phyloP scores from a whole-genome alignment of 1,140 invertebrate genomes.

The Pseudobourletiella spinata region DNA sequence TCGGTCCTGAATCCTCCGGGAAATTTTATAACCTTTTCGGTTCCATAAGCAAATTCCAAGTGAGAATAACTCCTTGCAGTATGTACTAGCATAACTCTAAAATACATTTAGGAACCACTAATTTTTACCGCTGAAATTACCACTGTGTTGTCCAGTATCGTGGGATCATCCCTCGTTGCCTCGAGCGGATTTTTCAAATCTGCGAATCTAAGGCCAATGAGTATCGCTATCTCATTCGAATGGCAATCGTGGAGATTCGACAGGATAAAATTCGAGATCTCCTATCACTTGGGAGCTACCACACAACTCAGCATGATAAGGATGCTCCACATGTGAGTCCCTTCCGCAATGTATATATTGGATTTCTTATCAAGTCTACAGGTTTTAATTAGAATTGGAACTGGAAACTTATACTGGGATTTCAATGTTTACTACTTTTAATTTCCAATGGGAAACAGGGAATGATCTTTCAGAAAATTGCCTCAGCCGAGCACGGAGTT shows the following conservation, averaged over 20 bases:
- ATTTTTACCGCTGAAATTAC: too few species aligned
- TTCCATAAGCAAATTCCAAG: conserved; percentile 8
- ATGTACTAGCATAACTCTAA: too few species aligned
- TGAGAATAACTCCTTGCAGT: conserved; percentile 13
- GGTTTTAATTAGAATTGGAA: too few species aligned
- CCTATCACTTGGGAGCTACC: conserved; percentile 14
- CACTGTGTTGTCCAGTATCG: conserved; percentile 15
- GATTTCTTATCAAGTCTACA: background rate
- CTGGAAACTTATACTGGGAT: too few species aligned
- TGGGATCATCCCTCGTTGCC: conserved; percentile 17
- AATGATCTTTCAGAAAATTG: conserved; percentile 17
- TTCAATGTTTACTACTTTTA: too few species aligned
- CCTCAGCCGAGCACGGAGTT: conserved; percentile 17
- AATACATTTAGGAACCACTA: too few species aligned
- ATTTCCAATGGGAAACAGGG: background rate
- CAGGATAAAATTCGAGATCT: conserved; percentile 24
- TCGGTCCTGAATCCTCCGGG: conserved; percentile 23
- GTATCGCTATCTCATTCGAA: conserved; percentile 1
- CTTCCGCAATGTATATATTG: background rate
- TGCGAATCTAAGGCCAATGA: background rate
- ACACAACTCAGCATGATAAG: conserved; percentile 9
- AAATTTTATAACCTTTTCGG: conserved; percentile 27
- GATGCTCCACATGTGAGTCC: conserved; percentile 12
- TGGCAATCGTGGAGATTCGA: conserved; percentile 19
- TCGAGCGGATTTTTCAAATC: conserved; percentile 18